Base-by-base conservation (phyloP, 2,888 invertebrate species). In the Lasioglossum zephyrum region DNA sequence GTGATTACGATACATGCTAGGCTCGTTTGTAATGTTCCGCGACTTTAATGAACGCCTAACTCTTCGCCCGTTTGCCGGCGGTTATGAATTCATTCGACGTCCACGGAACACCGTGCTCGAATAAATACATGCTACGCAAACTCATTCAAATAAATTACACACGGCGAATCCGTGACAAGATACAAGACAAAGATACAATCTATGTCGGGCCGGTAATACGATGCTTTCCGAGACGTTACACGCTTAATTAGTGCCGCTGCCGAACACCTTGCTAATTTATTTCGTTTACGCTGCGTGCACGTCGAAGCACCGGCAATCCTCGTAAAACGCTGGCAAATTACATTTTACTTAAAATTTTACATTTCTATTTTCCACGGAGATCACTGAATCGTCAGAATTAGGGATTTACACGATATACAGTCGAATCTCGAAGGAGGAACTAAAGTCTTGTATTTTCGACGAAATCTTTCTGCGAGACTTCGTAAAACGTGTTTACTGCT, bases 21-120 rank as follows among this genome's bases (percentile, higher is more conserved):
- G 73, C 69, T 85, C 77, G 60, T 84, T 84, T 84, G 36, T 80
- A 85, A 79, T 26, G 84, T 26, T 6, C 66, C 63, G 31, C 69
- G 82, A 78, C 70, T 53, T 74, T 75, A 75, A 78, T 41, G 70
- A 75, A 75, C 63, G 74, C 53, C 49, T 22, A 82, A 77, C 66
- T 57, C 82, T 60, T 82, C 70, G 39, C 44, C 44, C 49, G 31
- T 41, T 57, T 39, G 66, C 41, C 26, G 60, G 16, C 41, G 39
- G 60, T 84, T 83, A 83, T 75, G 83, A 82, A 84, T 84, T 78
- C 78, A 75, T 78, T 70, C 31, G 77, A 39, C 3, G 36, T 9
- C 31, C 26, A 16, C 16, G 26, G n/a, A 16, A 69, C 57, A 39
- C 16, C n/a, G 36, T 39, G 18, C 44, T 66, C 66, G 53, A n/a